phyloP scores from a whole-genome alignment of 1,140 invertebrate genomes.

The Aphis gossypii region DNA sequence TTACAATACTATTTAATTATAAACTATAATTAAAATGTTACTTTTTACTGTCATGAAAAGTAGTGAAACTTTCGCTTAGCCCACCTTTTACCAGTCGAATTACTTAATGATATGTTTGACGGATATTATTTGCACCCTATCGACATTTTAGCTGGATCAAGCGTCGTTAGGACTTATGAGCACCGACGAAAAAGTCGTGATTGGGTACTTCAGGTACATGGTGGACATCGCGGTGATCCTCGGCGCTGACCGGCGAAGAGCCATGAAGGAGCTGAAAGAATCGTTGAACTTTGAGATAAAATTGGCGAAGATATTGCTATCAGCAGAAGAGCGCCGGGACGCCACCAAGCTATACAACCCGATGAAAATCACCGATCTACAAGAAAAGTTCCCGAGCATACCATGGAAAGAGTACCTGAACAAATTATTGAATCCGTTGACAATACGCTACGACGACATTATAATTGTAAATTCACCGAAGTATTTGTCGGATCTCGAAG shows the following conservation, averaged over 20 bases:
- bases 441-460: slow-evolving; percentile 75
- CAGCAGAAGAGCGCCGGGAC: slow-evolving; percentile 89
- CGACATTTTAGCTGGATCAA: slow-evolving; percentile 81
- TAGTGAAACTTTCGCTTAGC: no score
- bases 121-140: neutral
- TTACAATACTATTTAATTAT: no score
- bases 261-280: slow-evolving; percentile 77
- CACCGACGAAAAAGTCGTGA: slow-evolving; percentile 77
- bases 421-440: slow-evolving; percentile 71
- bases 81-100: no score
- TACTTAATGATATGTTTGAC: neutral
- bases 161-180: slow-evolving; percentile 87
- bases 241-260: slow-evolving; percentile 77
- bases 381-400: slow-evolving; percentile 76
- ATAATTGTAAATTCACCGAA: slow-evolving; percentile 82
- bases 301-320: slow-evolving; percentile 92
- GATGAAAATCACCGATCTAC: slow-evolving; percentile 80
- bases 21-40: no score
- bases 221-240: slow-evolving; percentile 87
- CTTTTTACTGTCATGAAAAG: no score
- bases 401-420: slow-evolving; percentile 86
- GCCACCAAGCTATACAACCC: slow-evolving; percentile 90
- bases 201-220: slow-evolving; percentile 83
- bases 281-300: slow-evolving; percentile 91
- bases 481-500: slow-evolving; percentile 76